Evolutionary conservation across 2,113 vertebrate genomes (phyloP).

Genomic region (Spea bombifrons): DNA sequence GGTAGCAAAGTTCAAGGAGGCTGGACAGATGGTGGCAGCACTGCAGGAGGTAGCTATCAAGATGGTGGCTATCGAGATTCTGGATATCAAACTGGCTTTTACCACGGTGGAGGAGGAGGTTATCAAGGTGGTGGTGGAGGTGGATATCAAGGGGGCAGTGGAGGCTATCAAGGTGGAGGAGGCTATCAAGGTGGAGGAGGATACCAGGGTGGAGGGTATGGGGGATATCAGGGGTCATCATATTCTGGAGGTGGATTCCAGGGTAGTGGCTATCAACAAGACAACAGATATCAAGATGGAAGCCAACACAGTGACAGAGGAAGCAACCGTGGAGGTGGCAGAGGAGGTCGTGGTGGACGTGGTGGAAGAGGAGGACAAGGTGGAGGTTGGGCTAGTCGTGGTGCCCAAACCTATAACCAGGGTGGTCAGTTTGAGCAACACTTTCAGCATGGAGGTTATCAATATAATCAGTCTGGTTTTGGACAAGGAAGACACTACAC

Average conservation of each 20-base stretch:
- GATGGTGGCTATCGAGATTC: slow-evolving; percentile 70
- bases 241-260: slow-evolving; percentile 72
- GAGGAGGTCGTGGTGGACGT: slow-evolving; percentile 66
- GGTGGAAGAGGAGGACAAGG: slow-evolving; percentile 74
- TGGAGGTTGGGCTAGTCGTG: slow-evolving; percentile 84
- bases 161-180: slow-evolving; percentile 52
- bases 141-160: slow-evolving; percentile 50
- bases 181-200: slow-evolving; percentile 52
- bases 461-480: slow-evolving; percentile 92
- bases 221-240: slow-evolving; percentile 66
- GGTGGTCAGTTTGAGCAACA: slow-evolving; percentile 98
- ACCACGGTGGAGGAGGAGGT: slow-evolving; percentile 68
- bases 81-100: slow-evolving; percentile 68
- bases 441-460: slow-evolving; percentile 97
- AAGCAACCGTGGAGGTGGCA: slow-evolving; percentile 69
- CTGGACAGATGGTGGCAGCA: slow-evolving; percentile 79
- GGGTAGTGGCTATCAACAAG: slow-evolving; percentile 74
- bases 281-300: slow-evolving; percentile 79
- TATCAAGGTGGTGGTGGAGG: slow-evolving; percentile 63
- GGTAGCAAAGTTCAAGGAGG: slow-evolving; percentile 81
- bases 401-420: slow-evolving; percentile 86
- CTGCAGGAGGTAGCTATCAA: slow-evolving; percentile 66
- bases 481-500: slow-evolving; percentile 89
- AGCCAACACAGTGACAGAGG: slow-evolving; percentile 72
- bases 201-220: slow-evolving; percentile 72